Evolutionary conservation across 2,888 invertebrate genomes (phyloP), one percentile per base, ranked within the genome.

Genomic region (Parthenolecanium corni): DNA sequence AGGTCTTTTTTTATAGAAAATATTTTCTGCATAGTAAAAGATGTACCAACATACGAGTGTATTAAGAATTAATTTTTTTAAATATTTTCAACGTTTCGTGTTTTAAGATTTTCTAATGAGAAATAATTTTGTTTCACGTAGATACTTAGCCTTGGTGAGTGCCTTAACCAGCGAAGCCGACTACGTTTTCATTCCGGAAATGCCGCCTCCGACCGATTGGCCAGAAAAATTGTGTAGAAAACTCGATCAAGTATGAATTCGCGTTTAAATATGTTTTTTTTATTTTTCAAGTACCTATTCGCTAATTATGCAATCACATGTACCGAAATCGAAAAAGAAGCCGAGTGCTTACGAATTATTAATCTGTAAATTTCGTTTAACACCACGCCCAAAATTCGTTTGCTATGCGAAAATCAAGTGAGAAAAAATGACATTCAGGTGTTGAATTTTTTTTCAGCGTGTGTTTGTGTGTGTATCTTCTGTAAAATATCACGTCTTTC

Each of bases 161-260:
- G 95, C 91, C 73, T 80, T 97, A 78, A 86, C 95, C 71, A 86
- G 90, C 69, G 98, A 98, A 81, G 98, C 98, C 70, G 97, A 97
- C 80, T 98, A 86, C 83, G 92, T 97, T 71, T 97, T 99, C 82
- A 85, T 92, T 71, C 98, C 98, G 67, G 98, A 99, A 81, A 85
- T 84, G 76, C 97, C 98, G 68, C 96, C 97, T 72, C 86, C 90
- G 71, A 79, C 78, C 70, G 91, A 90, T 78, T 98, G 98, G 98
- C 85, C 85, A 75, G 84, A 85, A 72, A 86, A 85, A 76, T 82
- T 98, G 73, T 96, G 95, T 80, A 82, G 83, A 79, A 97, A 96
- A 80, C 84, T 98, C 76, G 82, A 83, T 76, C 89, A 90, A 89
- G 91, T 89, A 86, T 75, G 77, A 20, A 54, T 23, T 23, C 40